phyloP scores from a whole-genome alignment of 2,797 vertebrate species.

The Psittacula derbiana region DNA sequence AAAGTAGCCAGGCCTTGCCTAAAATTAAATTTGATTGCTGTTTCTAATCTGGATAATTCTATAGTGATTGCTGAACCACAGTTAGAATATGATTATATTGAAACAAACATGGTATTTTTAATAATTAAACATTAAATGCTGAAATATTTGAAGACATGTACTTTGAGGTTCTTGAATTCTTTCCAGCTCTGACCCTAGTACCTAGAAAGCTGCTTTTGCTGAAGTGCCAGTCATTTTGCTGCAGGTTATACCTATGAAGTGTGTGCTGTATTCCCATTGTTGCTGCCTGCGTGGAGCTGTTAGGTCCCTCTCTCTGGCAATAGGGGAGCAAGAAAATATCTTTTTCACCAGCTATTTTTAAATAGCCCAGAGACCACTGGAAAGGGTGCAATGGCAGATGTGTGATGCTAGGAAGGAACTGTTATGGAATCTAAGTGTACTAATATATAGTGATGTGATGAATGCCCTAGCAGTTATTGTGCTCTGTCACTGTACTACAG shows the following conservation, averaged over 20 bases:
- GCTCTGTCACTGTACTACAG: neutral
- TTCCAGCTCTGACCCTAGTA: neutral
- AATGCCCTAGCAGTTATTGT: neutral
- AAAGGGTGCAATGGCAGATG: neutral
- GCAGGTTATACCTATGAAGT: neutral
- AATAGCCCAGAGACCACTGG: neutral
- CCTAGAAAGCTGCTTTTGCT: neutral
- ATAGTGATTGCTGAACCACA: neutral
- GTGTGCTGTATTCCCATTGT: neutral
- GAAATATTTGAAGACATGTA: neutral
- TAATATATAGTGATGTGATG: neutral
- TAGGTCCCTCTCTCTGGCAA: neutral
- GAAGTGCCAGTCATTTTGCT: neutral
- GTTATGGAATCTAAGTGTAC: neutral
- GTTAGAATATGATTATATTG: neutral
- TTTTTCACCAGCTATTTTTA: neutral
- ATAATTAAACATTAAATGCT: neutral
- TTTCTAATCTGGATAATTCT: neutral
- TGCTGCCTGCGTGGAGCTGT: neutral
- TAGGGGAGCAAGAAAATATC: neutral
- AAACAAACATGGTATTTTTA: neutral
- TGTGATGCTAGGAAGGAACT: neutral
- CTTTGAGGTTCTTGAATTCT: neutral
- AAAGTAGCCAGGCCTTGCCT: neutral
- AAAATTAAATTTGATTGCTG: neutral